Base-by-base conservation (phyloP, 2,113 vertebrate species). In the Mugil cephalus region DNA sequence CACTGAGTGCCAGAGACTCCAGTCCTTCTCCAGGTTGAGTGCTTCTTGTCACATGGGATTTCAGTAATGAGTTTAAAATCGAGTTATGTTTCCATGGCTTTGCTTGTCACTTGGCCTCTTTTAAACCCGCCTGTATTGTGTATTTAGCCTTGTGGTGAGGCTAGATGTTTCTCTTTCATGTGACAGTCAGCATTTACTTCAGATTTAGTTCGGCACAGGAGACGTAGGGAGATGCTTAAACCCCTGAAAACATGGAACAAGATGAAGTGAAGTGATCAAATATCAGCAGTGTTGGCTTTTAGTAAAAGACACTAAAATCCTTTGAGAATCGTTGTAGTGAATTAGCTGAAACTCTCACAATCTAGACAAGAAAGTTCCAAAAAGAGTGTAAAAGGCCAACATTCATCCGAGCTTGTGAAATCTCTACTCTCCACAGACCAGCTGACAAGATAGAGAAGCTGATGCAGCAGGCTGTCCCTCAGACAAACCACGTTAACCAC, bases 401-500 rank as follows among this genome's bases (percentile, higher is more conserved):
- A 21, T 69, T 51, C 30, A 72, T 61, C 40, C 13, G 9, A 38
- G 17, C 13, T 38, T 59, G 39, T 75, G 24, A 59, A 1, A 47
- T 68, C 35, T 64, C 50, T 46, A 0, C 45, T 77, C 54, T 56
- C 62, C 83, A 12, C 92, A 99, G 97, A 87, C 93, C 95, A 7
- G 65, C 62, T n/a, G 91, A 94, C 11, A 77, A 47, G 34, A 36
- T 68, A 0, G 80, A 88, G 17, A 69, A 72, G 50, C 14, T 85
- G 63, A 18, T 73, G 21, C 95, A 95, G 51, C 94, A 94, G 78
- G 93, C 94, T 0, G 92, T 95, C 48, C 95, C 94, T 1, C 96
- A 96, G 63, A 91, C 90, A 43, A 97, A 97, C 90, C 95, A 98
- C 15, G 40, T 95, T 17, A 84, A 80, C 73, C 73, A 85, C 62